Conservation (phyloP, 2,888 invertebrate genomes). For the Macrosiphum euphorbiae region DNA sequence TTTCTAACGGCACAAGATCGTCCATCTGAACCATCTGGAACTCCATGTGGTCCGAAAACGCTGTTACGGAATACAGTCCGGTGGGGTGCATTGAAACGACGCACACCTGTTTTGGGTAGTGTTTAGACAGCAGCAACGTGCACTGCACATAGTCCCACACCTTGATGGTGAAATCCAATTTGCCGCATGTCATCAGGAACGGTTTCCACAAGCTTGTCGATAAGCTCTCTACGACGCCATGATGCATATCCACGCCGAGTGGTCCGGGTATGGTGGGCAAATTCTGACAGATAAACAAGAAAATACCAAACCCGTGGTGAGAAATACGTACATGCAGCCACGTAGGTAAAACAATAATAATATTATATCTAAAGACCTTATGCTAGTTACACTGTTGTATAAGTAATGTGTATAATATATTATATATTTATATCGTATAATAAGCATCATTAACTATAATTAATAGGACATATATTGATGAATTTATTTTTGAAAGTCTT, state of each 20-base stretch:
- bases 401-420: neutral
- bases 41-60: constrained; percentile 90
- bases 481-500: neutral
- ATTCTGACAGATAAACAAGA: neutral
- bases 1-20: constrained; percentile 80
- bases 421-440: neutral
- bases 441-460: neutral
- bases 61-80: constrained; percentile 84
- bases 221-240: constrained; percentile 83
- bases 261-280: neutral
- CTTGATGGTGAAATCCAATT: constrained; percentile 85
- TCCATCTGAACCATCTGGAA: constrained; percentile 90
- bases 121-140: constrained; percentile 81
- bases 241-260: constrained; percentile 81
- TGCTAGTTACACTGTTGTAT: neutral
- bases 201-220: constrained; percentile 92
- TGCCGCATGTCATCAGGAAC: constrained; percentile 85
- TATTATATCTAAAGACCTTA: neutral
- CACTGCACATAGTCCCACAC: constrained; percentile 94
- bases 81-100: constrained; percentile 81
- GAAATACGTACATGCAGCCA: neutral
- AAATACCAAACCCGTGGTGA: neutral
- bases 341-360: neutral
- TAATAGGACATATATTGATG: neutral
- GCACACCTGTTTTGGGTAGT: constrained; percentile 86